phyloP scores from a whole-genome alignment of 2,113 vertebrate species.

The Megaleporinus macrocephalus region DNA sequence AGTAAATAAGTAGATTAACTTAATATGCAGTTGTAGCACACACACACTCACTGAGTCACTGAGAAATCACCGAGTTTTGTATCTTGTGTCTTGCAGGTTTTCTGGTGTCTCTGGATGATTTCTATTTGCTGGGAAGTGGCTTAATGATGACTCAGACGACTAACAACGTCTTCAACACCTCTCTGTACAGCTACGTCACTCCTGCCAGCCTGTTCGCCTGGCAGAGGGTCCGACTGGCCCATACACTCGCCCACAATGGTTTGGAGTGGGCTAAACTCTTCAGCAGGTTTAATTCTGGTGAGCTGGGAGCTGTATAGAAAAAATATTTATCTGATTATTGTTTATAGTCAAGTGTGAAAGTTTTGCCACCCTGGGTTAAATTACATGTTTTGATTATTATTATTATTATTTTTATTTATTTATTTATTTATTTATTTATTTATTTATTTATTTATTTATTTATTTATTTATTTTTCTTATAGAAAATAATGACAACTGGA shows the following conservation, averaged over 20 bases:
- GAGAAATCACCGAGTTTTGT: background rate
- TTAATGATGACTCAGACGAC: conserved; percentile 92
- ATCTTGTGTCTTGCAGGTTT: conserved; percentile 77
- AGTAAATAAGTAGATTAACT: too few relatives aligned
- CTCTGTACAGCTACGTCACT: conserved; percentile 76
- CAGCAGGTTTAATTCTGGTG: conserved; percentile 86
- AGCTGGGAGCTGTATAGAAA: background rate
- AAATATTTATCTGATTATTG: background rate
- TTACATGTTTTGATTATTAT: too few relatives aligned
- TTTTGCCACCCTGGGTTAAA: too few relatives aligned
- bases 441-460: too few relatives aligned
- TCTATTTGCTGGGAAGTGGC: conserved; percentile 88
- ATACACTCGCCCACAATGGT: conserved; percentile 84
- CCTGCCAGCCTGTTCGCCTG: conserved; percentile 86
- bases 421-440: too few relatives aligned
- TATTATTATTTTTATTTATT: too few relatives aligned
- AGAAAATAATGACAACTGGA: too few relatives aligned
- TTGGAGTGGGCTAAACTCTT: conserved; percentile 86
- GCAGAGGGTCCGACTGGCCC: conserved; percentile 90
- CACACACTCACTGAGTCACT: too few relatives aligned
- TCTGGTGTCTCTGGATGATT: conserved; percentile 90
- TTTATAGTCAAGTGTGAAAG: background rate
- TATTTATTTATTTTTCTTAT: too few relatives aligned
- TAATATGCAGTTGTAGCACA: too few relatives aligned
- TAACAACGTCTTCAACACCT: conserved; percentile 84